Evolutionary conservation across 2,113 vertebrate genomes (phyloP).

Genomic region (Rafetus swinhoei): DNA sequence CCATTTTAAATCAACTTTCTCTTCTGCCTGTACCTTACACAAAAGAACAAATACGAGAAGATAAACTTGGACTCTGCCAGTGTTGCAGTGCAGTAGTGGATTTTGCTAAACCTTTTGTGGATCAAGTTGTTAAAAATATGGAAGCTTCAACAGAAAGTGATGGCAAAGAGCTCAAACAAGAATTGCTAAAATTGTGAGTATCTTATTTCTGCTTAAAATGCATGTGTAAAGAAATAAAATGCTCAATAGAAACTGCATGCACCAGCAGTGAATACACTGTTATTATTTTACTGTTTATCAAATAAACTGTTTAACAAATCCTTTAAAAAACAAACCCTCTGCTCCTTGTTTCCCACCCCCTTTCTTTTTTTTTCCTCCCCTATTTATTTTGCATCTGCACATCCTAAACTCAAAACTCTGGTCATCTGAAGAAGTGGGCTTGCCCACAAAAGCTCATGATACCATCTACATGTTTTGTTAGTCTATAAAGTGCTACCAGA

Average conservation of each 20-base stretch:
- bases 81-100: constrained; percentile 84
- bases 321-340: too few species aligned
- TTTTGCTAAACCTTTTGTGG: constrained; percentile 87
- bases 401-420: too few species aligned
- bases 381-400: too few species aligned
- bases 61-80: constrained; percentile 84
- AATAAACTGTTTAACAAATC: background rate
- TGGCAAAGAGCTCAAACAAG: constrained; percentile 82
- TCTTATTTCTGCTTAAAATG: background rate
- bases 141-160: constrained; percentile 65
- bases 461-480: too few species aligned
- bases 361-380: too few species aligned
- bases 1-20: constrained; percentile 87
- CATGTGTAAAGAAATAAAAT: background rate
- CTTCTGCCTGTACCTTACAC: constrained; percentile 91
- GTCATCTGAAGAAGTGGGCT: too few species aligned
- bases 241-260: background rate
- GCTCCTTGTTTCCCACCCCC: too few species aligned
- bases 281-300: background rate
- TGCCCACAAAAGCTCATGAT: too few species aligned
- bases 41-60: constrained; percentile 85
- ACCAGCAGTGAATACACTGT: background rate
- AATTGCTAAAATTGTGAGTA: constrained; percentile 92
- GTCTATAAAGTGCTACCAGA: too few species aligned
- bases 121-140: constrained; percentile 77